Evolutionary conservation across 2,888 invertebrate genomes (phyloP).

Genomic region (Cephus rjabovi): DNA sequence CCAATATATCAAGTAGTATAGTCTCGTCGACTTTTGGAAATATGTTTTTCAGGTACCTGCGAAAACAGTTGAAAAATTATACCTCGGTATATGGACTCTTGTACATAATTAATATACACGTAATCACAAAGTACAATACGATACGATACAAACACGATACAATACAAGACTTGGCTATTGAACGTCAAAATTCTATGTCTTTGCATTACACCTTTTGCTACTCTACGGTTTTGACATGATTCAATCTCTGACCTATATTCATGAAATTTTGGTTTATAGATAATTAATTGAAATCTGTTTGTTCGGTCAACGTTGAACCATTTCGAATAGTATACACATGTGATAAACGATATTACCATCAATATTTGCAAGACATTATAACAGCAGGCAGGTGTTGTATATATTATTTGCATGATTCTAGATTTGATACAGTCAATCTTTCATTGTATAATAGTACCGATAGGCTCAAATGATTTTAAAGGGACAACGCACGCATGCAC

Average conservation of each 20-base stretch:
- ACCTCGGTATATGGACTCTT: neutral
- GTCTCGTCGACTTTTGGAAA: slow-evolving; percentile 93
- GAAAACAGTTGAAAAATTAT: slow-evolving; percentile 17
- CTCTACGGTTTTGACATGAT: slow-evolving; percentile 14
- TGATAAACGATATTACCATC: slow-evolving; percentile 26
- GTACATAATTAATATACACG: neutral
- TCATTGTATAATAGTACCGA: slow-evolving; percentile 1
- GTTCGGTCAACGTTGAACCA: slow-evolving; percentile 5
- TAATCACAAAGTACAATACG: slow-evolving; percentile 14
- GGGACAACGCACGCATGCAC: slow-evolving; percentile 25
- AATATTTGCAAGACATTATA: slow-evolving; percentile 21
- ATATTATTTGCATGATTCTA: slow-evolving; percentile 13
- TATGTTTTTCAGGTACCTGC: slow-evolving; percentile 89
- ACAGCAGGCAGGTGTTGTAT: slow-evolving; percentile 15
- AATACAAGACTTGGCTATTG: slow-evolving; percentile 6
- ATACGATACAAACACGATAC: slow-evolving; percentile 9
- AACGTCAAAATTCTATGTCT: slow-evolving; percentile 12
- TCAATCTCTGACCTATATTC: neutral
- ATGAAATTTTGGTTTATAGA: too few relatives aligned
- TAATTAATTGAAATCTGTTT: too few relatives aligned
- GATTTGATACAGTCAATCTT: slow-evolving; percentile 2
- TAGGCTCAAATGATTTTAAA: slow-evolving; percentile 10
- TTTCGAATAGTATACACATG: slow-evolving; percentile 32
- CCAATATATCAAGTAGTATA: slow-evolving; percentile 83
- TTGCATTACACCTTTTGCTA: slow-evolving; percentile 8